Conservation (phyloP, 2,113 vertebrate species). For the Anseranas semipalmata region DNA sequence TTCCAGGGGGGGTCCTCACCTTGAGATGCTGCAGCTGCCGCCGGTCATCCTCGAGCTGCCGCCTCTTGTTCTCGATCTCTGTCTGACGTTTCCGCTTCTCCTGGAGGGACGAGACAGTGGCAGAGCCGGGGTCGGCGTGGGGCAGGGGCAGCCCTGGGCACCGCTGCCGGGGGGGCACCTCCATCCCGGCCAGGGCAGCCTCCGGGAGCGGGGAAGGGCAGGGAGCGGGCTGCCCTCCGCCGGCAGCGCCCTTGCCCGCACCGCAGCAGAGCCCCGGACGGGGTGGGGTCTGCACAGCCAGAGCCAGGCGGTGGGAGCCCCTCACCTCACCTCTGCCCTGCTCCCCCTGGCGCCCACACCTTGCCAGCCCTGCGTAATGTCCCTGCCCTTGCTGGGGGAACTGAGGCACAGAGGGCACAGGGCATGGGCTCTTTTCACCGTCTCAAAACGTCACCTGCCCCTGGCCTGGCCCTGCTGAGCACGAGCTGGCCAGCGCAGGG, state of each 20-base stretch:
- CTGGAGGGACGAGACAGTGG: conserved; percentile 60
- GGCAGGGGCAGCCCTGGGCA: background rate
- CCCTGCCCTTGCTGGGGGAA: background rate
- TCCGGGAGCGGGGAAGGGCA: accelerated
- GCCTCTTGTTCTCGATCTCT: conserved; percentile 87
- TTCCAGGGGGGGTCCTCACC: conserved; percentile 59
- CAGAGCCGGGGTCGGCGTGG: background rate
- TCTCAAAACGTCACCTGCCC: background rate
- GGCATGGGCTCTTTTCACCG: background rate
- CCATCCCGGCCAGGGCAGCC: background rate
- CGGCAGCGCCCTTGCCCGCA: too few species aligned
- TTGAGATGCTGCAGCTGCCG: conserved; percentile 91
- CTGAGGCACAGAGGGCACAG: background rate
- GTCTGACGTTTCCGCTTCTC: conserved; percentile 89
- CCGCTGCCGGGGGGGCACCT: accelerated
- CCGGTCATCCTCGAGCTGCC: conserved; percentile 89
- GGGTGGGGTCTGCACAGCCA: background rate
- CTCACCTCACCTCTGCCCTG: too few species aligned
- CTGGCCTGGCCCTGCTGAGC: background rate
- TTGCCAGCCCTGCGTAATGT: accelerated
- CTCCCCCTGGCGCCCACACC: background rate
- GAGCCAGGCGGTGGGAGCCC: too few species aligned
- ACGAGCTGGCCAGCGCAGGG: background rate
- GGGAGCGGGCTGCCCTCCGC: background rate
- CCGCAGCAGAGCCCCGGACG: background rate